Base-by-base conservation (phyloP, 2,888 invertebrate species). In the Notodonta ziczac region DNA sequence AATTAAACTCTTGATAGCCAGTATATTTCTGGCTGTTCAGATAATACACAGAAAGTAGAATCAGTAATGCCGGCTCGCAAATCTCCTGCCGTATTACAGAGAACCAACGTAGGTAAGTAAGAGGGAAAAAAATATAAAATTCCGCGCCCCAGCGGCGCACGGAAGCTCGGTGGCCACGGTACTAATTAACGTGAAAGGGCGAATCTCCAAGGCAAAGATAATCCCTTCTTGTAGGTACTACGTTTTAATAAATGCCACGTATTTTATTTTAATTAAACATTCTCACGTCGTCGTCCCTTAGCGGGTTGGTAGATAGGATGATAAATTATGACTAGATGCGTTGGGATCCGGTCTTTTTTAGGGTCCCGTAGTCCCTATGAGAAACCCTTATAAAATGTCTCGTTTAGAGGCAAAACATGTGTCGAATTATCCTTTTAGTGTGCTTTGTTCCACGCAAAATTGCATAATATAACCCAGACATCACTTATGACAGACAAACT, bases 221-320 rank as follows among this genome's bases (percentile, higher is more conserved):
- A 85, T 82, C 83, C 82, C 80, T 80, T 76, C 80, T 78, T 79
- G 62, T 76, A 66, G 73, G 74, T 76, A 77, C 80, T 78, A 74
- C 78, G 78, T 82, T 85, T 83, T 85, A 85, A 84, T 86, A 85
- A 86, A 80, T 77, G 70, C 73, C 61, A 61, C 73, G 80, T 81
- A 82, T 83, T 85, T 84, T 84, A 82, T 85, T 86, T 85, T 86
- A 86, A 86, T 86, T 86, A 86, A 86, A 85, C 83, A 84, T 84
- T 85, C 82, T 77, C 79, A 81, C 82, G 76, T 81, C 70, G 59
- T 66, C 62, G 50, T 57, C 67, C 73, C 67, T 61, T 51, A 61
- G 67, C 73, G 73, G 67, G 73, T 75, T 54, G 60, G 63, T 46
- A 56, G 51, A 57, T 39, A 14, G 59, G 56, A 69, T 74, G 71